Percentiles rank a stretch among this genome's conserved stretches.
Evolutionary conservation across 2,888 invertebrate species (phyloP).

Genomic region (Dromius quadrimaculatus): DNA sequence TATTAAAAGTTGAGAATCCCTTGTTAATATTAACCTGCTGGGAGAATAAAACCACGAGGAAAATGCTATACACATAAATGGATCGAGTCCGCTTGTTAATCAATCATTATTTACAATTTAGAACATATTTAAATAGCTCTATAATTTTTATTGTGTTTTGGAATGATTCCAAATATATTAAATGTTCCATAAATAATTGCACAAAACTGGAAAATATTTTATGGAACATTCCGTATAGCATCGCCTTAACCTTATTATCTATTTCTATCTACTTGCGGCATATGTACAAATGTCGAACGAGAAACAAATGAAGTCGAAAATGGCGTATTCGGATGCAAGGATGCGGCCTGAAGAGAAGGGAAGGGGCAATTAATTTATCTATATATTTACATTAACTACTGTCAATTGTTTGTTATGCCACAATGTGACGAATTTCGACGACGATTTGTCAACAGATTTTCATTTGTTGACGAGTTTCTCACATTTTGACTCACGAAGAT

Average conservation of each 20-base stretch:
- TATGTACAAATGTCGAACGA: constrained; percentile 47
- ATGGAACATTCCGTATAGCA: too few species aligned
- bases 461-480: neutral
- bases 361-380: constrained; percentile 47
- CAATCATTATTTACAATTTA: too few species aligned
- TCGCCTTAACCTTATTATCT: too few species aligned
- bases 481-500: neutral
- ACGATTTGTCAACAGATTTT: constrained; percentile 17
- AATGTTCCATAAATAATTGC: too few species aligned
- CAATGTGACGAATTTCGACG: constrained; percentile 1
- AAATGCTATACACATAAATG: too few species aligned
- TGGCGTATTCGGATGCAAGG: constrained; percentile 26
- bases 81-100: too few species aligned
- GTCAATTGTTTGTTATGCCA: constrained; percentile 29
- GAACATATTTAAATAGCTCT: too few species aligned
- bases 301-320: constrained; percentile 30
- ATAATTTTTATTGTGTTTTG: too few species aligned
- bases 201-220: too few species aligned
- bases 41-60: constrained; percentile 42
- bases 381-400: constrained; percentile 45
- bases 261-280: constrained; percentile 40
- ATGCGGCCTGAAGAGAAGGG: constrained; percentile 28
- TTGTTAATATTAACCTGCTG: constrained; percentile 38
- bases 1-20: constrained; percentile 46
- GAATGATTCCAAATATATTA: too few species aligned